Evolutionary conservation across 2,888 invertebrate genomes (phyloP), one percentile per base, ranked within the genome.

Genomic region (Malachius bipustulatus): DNA sequence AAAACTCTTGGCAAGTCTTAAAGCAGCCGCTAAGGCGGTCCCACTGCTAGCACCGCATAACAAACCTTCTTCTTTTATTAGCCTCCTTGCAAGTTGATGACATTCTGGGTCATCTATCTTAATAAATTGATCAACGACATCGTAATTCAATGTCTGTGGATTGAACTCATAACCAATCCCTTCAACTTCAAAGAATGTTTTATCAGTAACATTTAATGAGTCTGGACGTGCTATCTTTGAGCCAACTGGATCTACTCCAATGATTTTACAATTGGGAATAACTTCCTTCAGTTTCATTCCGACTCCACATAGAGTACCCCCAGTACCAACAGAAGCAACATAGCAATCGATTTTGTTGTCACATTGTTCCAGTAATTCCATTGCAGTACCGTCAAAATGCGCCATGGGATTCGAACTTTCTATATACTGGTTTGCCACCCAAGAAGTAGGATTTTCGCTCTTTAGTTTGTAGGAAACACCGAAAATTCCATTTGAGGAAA

Each of bases 351-450:
- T 65, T 52, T 77, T 75, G 44, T 83, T 82, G 50, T 81, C 80
- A 44, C 77, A 77, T 47, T 85, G 82, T 56, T 82, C 75, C 19
- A 91, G 69, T 49, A 98, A 96, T 69, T 98, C 98, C 45, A 82
- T 81, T 0, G 81, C 97, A 0, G 98, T 98, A 36, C 80, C 79
- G 56, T 99, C 97, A 59, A 94, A 99, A 63, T 99, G 98, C 1
- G 96, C 93, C 51, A 98, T 60, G 0, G 98, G 96, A 65, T 99
- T 99, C 51, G 88, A 83, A 6, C n/a, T n/a, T n/a, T n/a, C n/a
- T n/a, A n/a, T n/a, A n/a, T n/a, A n/a, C 74, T 93, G 98, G 69
- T 98, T 88, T 28, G 98, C 68, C 47, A 98, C 77, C 38, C 96
- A 75, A 1, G 90, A 83, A 59, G 93, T 77, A 1, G 93, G 90